A percentile compares a stretch with the other conserved stretches of the same genome.
Conservation (phyloP, 2,888 invertebrate species). For the Poecilobothrus nobilitatus region DNA sequence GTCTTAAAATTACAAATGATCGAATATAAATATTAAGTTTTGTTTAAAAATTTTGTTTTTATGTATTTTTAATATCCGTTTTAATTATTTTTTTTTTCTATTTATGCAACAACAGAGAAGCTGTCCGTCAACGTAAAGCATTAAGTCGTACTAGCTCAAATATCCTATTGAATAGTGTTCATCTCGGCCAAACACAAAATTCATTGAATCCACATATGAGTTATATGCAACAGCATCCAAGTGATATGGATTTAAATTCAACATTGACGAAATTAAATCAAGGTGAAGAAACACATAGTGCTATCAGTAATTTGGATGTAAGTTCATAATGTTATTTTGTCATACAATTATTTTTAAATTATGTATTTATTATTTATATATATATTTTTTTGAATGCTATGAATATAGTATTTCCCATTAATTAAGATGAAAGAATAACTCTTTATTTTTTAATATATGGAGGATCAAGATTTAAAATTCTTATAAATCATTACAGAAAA, state of each 20-base stretch:
- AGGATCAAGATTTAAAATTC: too few relatives aligned
- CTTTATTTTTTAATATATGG: too few relatives aligned
- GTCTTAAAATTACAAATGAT: too few relatives aligned
- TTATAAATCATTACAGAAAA: too few relatives aligned
- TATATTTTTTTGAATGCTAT: background rate
- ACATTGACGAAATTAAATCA: constrained; percentile 34
- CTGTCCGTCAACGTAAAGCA: constrained; percentile 72
- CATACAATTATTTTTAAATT: constrained; percentile 16
- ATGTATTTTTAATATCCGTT: too few relatives aligned
- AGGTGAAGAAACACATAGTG: constrained; percentile 41
- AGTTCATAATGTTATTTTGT: constrained; percentile 20
- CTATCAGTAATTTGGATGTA: constrained; percentile 45
- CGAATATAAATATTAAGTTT: too few relatives aligned
- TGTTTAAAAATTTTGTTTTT: too few relatives aligned
- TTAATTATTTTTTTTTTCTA: too few relatives aligned
- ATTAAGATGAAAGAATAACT: too few relatives aligned
- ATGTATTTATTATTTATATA: too few relatives aligned
- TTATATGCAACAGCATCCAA: constrained; percentile 48
- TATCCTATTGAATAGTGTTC: constrained; percentile 74
- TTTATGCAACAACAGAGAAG: constrained; percentile 49
- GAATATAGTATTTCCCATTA: too few relatives aligned
- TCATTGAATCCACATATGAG: constrained; percentile 54
- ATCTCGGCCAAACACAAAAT: constrained; percentile 70
- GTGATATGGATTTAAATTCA: constrained; percentile 48
- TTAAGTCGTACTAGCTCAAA: constrained; percentile 78